Evolutionary conservation across 2,113 vertebrate genomes (phyloP), one percentile per base, ranked within the genome.

Genomic region (Nannospalax galili): DNA sequence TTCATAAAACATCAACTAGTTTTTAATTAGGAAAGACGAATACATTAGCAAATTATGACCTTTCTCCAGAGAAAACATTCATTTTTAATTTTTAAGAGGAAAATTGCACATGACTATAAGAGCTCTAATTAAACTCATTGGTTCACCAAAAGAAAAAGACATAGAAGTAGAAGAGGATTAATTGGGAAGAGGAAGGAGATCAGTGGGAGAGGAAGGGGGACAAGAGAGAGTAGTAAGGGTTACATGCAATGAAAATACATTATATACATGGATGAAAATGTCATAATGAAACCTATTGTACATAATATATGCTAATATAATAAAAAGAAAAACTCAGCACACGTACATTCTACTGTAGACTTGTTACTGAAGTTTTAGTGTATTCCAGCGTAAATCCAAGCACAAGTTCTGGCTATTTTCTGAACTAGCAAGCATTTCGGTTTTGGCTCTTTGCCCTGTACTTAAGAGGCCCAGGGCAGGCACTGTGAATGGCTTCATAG

Each of bases 21-120:
- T 78, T 93, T 91, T 67, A 58, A 72, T 78, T 84, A 88, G 42
- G 7, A 93, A 91, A 22, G 16, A 58, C 82, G 37, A 81, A 26
- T n/a, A 32, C 37, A 12, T 58, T 32, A 60, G 32, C 1, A 84
- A 93, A 88, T 65, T 72, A 65, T 26, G 67, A 42, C 28, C 28
- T 48, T 92, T 85, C 64, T 32, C 58, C 56, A 89, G 20, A 62
- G 26, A 17, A 86, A 95, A 60, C 28, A 70, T 78, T 17, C 88
- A 1, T 64, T 19, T 88, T 88, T 81, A 81, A 65, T 40, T 42
- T 72, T 91, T 91, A 9, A 24, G 75, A 62, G 40, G 32, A 70
- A 89, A 85, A 72, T 24, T 19, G 2, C 7, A 48, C 7, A 8
- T 1, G 8, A 11, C 16, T 37, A 20, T 65, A 32, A 84, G 7